Conservation (phyloP, 2,888 invertebrate species). For the Drosophila neotestacea region DNA sequence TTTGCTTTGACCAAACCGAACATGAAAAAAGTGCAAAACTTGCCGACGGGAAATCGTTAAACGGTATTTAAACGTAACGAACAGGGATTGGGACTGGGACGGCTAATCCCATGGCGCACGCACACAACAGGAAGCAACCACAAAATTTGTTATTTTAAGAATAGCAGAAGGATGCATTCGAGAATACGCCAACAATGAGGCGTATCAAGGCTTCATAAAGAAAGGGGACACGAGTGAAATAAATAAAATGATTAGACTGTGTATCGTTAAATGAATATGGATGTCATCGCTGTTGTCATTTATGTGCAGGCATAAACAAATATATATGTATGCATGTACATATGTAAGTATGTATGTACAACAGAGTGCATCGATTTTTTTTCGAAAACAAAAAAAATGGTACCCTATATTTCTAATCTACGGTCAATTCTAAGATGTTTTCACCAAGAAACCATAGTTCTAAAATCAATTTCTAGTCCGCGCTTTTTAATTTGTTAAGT, state of each 20-base stretch:
- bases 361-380: too few relatives aligned
- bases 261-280: conserved; percentile 17
- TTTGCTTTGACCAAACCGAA: conserved; percentile 41
- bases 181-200: conserved; percentile 59
- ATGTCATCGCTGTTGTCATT: conserved; percentile 16
- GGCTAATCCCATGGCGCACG: conserved; percentile 74
- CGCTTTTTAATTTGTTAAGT: too few relatives aligned
- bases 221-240: conserved; percentile 64
- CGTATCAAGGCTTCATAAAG: conserved; percentile 41
- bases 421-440: too few relatives aligned
- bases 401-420: too few relatives aligned
- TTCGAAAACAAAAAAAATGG: too few relatives aligned
- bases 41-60: conserved; percentile 81
- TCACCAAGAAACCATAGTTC: too few relatives aligned
- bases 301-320: too few relatives aligned
- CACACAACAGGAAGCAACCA: conserved; percentile 76
- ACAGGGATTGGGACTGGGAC: conserved; percentile 27
- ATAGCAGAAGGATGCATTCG: conserved; percentile 49
- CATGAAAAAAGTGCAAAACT: conserved; percentile 35
- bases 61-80: conserved; percentile 80
- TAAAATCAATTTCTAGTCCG: too few relatives aligned
- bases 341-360: not conserved
- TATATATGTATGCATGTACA: not conserved
- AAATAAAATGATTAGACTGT: conserved; percentile 43
- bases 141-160: conserved; percentile 76